Evolutionary conservation across 2,113 vertebrate species (phyloP).

Genomic region (Verasper variegatus): DNA sequence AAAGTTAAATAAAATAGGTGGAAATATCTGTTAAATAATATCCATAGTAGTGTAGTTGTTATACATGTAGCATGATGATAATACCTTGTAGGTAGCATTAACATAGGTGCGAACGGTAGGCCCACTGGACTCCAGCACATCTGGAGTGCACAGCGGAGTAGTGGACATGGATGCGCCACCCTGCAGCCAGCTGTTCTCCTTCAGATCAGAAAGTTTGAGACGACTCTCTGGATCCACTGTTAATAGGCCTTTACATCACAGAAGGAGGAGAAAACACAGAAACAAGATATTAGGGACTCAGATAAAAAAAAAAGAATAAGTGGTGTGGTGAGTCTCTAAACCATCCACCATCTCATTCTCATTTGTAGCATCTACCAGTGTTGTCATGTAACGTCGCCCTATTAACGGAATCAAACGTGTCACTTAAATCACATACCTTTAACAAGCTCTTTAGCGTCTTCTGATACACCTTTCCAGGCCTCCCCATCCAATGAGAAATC

Average conservation of each 20-base stretch:
- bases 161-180: slow-evolving; percentile 89
- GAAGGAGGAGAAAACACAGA: neutral
- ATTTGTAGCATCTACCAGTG: neutral
- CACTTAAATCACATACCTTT: slow-evolving; percentile 80
- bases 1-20: too few relatives aligned
- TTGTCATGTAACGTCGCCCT: neutral
- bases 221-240: slow-evolving; percentile 89
- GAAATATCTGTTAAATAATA: too few relatives aligned
- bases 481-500: slow-evolving; percentile 91
- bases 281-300: neutral
- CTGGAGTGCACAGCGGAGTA: slow-evolving; percentile 90
- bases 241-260: slow-evolving; percentile 82
- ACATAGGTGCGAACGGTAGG: slow-evolving; percentile 89
- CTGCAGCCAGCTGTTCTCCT: slow-evolving; percentile 90
- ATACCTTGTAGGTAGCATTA: slow-evolving; percentile 91
- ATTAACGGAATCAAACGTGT: neutral
- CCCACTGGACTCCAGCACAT: slow-evolving; percentile 90
- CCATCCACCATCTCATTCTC: neutral
- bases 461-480: slow-evolving; percentile 90
- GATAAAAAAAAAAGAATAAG: too few relatives aligned
- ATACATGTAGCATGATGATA: neutral
- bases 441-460: slow-evolving; percentile 93
- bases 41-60: neutral
- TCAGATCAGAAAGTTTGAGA: slow-evolving; percentile 88
- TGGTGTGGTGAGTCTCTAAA: neutral